phyloP scores from a whole-genome alignment of 2,797 vertebrate genomes.

The Dipus sagitta region DNA sequence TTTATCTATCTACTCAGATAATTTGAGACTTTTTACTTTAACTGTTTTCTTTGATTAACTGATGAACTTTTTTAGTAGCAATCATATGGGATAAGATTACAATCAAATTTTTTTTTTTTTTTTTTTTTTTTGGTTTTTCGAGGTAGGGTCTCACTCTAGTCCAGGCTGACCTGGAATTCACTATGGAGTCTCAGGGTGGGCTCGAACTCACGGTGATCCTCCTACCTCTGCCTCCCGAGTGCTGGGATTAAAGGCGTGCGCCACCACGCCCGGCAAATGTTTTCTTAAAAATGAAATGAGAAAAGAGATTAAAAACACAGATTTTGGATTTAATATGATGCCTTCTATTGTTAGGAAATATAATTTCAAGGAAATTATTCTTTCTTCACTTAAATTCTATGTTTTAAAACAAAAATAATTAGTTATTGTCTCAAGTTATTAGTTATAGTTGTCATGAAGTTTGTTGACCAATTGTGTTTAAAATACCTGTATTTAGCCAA shows the following conservation, averaged over 20 bases:
- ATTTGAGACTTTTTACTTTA: conserved; percentile 12
- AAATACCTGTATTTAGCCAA: background rate
- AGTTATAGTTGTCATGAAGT: background rate
- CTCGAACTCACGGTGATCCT: too few relatives aligned
- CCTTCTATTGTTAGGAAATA: background rate
- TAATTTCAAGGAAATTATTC: conserved; percentile 25
- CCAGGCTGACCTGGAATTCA: too few relatives aligned
- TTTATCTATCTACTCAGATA: background rate
- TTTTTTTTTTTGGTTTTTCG: too few relatives aligned
- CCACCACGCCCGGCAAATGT: too few relatives aligned
- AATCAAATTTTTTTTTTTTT: too few relatives aligned
- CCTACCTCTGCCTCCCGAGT: too few relatives aligned
- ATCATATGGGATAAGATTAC: background rate
- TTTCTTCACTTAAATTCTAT: background rate
- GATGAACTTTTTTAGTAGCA: conserved; percentile 28
- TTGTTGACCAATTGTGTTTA: background rate
- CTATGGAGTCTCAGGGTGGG: too few relatives aligned
- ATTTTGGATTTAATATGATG: background rate
- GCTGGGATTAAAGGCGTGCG: too few relatives aligned
- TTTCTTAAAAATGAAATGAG: conserved; percentile 52
- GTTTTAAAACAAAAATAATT: background rate
- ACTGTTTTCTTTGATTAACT: conserved; percentile 23
- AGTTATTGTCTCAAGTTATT: background rate
- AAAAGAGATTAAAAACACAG: background rate
- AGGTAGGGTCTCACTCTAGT: too few relatives aligned